These are phyloP conservation scores for Chlorodrepanis virens DNA, from an alignment of 2,113 vertebrate genomes.

Conservation along the genomic window DNA sequence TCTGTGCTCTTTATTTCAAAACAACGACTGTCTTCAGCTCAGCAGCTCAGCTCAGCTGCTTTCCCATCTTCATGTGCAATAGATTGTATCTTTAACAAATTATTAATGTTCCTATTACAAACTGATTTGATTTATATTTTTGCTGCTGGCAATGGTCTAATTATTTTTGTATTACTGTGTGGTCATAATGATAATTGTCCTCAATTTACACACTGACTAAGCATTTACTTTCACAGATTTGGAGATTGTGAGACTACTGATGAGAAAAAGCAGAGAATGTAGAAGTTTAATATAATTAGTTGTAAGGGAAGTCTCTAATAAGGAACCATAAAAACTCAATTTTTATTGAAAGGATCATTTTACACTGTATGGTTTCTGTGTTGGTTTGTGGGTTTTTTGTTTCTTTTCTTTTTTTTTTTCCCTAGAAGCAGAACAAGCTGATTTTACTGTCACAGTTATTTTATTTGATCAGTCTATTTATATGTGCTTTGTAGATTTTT, in stretches of 20 bases:
- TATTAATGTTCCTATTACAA: conserved; percentile 67
- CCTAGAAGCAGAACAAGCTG: not conserved
- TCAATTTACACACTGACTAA: conserved; percentile 67
- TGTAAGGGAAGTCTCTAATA: conserved; percentile 43
- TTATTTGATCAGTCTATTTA: conserved; percentile 20
- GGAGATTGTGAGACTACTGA: conserved; percentile 53
- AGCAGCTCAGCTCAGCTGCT: conserved; percentile 33
- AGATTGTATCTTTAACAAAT: conserved; percentile 71
- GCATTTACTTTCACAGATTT: conserved; percentile 59
- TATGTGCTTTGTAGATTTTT: conserved; percentile 11
- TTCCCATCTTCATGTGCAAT: conserved; percentile 37
- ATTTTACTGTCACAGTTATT: conserved; percentile 13
- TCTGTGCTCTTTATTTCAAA: conserved; percentile 61
- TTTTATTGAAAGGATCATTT: conserved; percentile 51
- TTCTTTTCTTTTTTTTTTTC: not conserved
- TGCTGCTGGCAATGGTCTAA: conserved; percentile 62
- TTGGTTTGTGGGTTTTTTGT: not conserved
- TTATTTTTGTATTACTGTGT: conserved; percentile 67
- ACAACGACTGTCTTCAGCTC: conserved; percentile 53
- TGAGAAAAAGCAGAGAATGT: conserved; percentile 49
- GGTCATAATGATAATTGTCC: conserved; percentile 69
- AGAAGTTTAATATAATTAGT: conserved; percentile 61
- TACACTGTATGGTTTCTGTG: not conserved
- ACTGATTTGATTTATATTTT: conserved; percentile 70
- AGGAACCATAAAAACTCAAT: conserved; percentile 51